Conservation (phyloP, 2,888 invertebrate species). For the Papilio gigon region DNA sequence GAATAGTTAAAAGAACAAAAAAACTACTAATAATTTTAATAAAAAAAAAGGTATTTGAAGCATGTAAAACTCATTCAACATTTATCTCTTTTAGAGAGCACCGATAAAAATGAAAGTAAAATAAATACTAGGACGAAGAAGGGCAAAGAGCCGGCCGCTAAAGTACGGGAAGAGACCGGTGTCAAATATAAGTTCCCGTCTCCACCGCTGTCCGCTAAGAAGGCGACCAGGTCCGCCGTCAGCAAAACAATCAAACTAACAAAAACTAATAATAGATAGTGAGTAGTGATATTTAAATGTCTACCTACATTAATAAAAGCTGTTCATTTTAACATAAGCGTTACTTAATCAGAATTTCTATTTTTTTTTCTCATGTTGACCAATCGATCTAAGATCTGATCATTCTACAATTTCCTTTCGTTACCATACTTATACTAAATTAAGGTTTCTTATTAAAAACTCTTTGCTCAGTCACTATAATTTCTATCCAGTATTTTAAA, state of each 20-base stretch:
- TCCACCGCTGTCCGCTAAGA: constrained; percentile 36
- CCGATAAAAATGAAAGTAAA: constrained; percentile 19
- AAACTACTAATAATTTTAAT: too few species aligned
- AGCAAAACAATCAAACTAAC: constrained; percentile 42
- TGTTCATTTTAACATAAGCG: constrained; percentile 17
- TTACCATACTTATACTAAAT: too few species aligned
- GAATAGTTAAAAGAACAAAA: too few species aligned
- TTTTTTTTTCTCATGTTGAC: too few species aligned
- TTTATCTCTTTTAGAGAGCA: constrained; percentile 27
- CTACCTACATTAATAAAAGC: background rate
- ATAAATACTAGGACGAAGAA: constrained; percentile 29
- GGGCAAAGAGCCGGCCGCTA: background rate
- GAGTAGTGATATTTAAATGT: constrained; percentile 43
- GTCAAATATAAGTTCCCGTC: constrained; percentile 51
- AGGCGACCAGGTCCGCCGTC: constrained; percentile 25
- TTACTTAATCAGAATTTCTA: background rate
- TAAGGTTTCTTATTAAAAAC: too few species aligned
- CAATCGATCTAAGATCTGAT: background rate
- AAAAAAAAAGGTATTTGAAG: background rate
- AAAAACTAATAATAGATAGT: constrained; percentile 46
- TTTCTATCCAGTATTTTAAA: too few species aligned
- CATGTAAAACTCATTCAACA: background rate
- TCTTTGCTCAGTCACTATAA: too few species aligned
- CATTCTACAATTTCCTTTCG: background rate
- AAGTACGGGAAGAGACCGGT: constrained; percentile 42